A percentile compares a stretch with the other conserved stretches of the same genome.
Evolutionary conservation across 2,113 vertebrate genomes (phyloP).

Genomic region (Trematocara variabile): DNA sequence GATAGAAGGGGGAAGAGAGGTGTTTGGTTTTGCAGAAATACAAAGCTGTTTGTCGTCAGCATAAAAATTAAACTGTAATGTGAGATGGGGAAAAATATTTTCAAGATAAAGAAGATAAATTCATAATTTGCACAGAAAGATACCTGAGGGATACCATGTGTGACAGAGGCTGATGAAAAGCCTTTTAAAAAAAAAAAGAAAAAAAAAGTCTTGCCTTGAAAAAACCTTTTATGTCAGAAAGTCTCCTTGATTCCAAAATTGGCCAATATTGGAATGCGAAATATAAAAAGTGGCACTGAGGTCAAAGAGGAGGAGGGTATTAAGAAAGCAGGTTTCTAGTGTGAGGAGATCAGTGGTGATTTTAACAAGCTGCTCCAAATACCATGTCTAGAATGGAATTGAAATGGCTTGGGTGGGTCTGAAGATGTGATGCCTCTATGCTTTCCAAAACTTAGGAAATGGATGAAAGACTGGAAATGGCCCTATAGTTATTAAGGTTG

Average conservation of each 20-base stretch:
- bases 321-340: neutral
- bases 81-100: neutral
- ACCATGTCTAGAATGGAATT: neutral
- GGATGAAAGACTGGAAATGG: neutral
- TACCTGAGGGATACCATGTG: neutral
- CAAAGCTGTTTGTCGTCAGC: neutral
- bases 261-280: neutral
- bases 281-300: neutral
- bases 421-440: neutral
- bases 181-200: no score
- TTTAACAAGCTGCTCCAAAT: neutral
- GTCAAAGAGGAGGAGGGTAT: neutral
- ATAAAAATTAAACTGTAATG: neutral
- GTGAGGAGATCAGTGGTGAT: neutral
- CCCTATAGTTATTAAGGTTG: neutral
- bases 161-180: neutral
- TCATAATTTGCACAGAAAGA: neutral
- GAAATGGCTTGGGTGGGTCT: neutral
- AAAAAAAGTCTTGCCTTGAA: neutral
- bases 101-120: neutral
- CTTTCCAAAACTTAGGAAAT: neutral
- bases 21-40: neutral
- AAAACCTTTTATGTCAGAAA: neutral
- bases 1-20: neutral
- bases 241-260: neutral